phyloP scores from a whole-genome alignment of 2,888 invertebrate species.

The Sphinx pinastri region DNA sequence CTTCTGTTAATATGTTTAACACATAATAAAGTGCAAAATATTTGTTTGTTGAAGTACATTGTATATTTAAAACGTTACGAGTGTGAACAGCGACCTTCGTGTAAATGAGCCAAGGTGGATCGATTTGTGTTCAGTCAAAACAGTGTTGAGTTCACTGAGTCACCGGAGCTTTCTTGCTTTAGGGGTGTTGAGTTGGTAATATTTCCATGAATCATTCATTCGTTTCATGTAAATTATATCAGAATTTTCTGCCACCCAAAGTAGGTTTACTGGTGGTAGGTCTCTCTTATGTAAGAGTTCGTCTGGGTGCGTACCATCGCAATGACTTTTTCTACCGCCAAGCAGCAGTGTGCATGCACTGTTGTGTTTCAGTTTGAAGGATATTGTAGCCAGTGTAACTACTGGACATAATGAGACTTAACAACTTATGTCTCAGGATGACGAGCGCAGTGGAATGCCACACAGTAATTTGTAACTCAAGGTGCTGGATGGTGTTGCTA shows the following conservation, averaged over 20 bases:
- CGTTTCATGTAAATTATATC: background rate
- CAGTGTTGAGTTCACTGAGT: background rate
- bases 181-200: background rate
- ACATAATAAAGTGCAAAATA: slow-evolving; percentile 9
- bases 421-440: too few species aligned
- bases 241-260: background rate
- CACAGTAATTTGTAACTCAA: too few species aligned
- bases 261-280: too few species aligned
- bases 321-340: too few species aligned
- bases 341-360: too few species aligned
- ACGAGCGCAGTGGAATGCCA: too few species aligned
- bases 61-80: slow-evolving; percentile 6
- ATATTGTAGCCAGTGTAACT: too few species aligned
- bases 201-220: background rate
- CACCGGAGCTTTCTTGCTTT: slow-evolving; percentile 8
- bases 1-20: background rate
- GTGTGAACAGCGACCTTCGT: slow-evolving; percentile 7
- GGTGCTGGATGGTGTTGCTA: too few species aligned
- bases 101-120: slow-evolving; percentile 18
- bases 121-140: slow-evolving; percentile 11
- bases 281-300: too few species aligned
- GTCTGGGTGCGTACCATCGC: too few species aligned
- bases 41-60: background rate
- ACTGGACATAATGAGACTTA: too few species aligned
- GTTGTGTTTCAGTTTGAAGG: too few species aligned